Evolutionary conservation across 2,797 vertebrate genomes (phyloP).

Genomic region (Spea hammondii): DNA sequence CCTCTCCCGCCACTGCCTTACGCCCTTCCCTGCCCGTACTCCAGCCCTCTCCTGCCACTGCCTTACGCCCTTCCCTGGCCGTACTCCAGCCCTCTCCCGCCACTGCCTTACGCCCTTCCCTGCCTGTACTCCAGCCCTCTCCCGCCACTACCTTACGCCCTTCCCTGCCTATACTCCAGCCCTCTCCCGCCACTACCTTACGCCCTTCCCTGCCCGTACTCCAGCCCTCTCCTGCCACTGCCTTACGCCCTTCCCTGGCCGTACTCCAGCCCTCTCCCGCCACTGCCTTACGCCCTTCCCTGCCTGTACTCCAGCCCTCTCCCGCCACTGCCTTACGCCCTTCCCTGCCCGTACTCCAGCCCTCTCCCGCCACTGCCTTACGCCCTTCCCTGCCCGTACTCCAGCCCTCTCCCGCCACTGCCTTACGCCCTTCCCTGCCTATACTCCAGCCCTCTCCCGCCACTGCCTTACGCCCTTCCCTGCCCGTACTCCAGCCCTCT

Average conservation of each 20-base stretch:
- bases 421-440: too few relatives aligned
- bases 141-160: not conserved
- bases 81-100: too few relatives aligned
- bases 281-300: too few relatives aligned
- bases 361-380: not conserved
- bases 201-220: not conserved
- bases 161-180: too few relatives aligned
- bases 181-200: not conserved
- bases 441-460: not conserved
- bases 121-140: not conserved
- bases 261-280: too few relatives aligned
- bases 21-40: too few relatives aligned
- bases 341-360: not conserved
- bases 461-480: too few relatives aligned
- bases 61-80: not conserved
- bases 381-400: not conserved
- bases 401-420: not conserved
- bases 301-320: not conserved
- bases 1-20: too few relatives aligned
- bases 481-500: too few relatives aligned
- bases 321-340: not conserved
- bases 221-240: not conserved
- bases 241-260: too few relatives aligned
- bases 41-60: too few relatives aligned
- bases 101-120: not conserved